Percentiles rank a stretch among this genome's conserved stretches.
Conservation (phyloP, 2,888 invertebrate genomes). For the Punctoribates punctum region DNA sequence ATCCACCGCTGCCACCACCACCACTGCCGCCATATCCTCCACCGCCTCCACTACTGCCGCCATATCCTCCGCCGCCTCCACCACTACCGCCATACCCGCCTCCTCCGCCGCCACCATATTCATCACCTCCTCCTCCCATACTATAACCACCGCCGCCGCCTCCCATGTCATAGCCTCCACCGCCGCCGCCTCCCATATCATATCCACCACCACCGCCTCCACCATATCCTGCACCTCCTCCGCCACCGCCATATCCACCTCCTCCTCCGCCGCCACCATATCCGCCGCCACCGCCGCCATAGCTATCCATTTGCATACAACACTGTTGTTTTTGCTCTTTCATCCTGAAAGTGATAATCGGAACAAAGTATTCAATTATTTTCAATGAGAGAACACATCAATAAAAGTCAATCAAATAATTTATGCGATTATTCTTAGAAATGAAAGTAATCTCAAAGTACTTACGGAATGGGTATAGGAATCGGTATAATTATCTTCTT, state of each 20-base stretch:
- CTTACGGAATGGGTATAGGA: constrained; percentile 43
- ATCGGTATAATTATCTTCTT: constrained; percentile 42
- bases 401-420: neutral
- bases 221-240: constrained; percentile 34
- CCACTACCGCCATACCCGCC: constrained; percentile 45
- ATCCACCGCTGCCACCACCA: constrained; percentile 21
- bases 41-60: neutral
- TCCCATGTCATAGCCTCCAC: constrained; percentile 19
- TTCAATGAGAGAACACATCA: neutral
- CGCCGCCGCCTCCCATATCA: constrained; percentile 15
- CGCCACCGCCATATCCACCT: constrained; percentile 10
- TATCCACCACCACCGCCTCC: constrained; percentile 34
- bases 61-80: constrained; percentile 25
- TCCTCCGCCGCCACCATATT: neutral
- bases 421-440: neutral
- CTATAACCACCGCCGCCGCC: constrained; percentile 48
- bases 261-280: constrained; percentile 16
- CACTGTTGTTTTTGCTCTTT: neutral
- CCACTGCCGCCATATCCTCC: neutral
- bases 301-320: neutral
- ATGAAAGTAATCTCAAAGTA: neutral
- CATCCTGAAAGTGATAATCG: neutral
- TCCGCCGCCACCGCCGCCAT: constrained; percentile 20
- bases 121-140: neutral
- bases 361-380: neutral